Percentiles rank a stretch among this genome's conserved stretches.
These are phyloP conservation scores for Drosophila mauritiana DNA, from an alignment of 1,140 invertebrate species.

Conservation along the genomic window DNA sequence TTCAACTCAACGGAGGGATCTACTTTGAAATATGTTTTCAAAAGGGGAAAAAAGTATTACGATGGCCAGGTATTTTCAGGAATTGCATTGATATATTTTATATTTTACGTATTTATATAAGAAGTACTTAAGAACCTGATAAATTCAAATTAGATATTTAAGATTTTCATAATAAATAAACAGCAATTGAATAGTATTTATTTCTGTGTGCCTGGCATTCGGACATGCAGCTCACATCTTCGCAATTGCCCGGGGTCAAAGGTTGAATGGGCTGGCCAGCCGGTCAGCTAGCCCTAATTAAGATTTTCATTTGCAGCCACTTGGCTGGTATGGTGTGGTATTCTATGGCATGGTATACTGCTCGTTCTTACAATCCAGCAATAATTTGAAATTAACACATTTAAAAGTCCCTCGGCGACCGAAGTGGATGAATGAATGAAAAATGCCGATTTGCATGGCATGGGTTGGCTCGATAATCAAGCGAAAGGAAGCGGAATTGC, in stretches of 20 bases:
- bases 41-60: not conserved
- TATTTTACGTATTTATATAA: too few species aligned
- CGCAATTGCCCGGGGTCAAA: slow-evolving; percentile 23
- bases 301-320: slow-evolving; percentile 50
- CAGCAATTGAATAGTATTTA: slow-evolving; percentile 15
- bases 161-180: not conserved
- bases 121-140: too few species aligned
- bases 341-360: not conserved
- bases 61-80: not conserved
- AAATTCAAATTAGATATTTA: too few species aligned
- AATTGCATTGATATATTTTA: not conserved
- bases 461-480: slow-evolving; percentile 61
- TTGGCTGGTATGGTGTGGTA: slow-evolving; percentile 1
- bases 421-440: slow-evolving; percentile 45
- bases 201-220: not conserved
- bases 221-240: slow-evolving; percentile 30
- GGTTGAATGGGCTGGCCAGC: slow-evolving; percentile 31
- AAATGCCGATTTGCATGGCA: slow-evolving; percentile 15
- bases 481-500: slow-evolving; percentile 45
- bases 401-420: slow-evolving; percentile 40
- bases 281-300: slow-evolving; percentile 51
- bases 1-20: not conserved
- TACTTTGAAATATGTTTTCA: not conserved
- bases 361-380: slow-evolving; percentile 34
- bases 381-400: slow-evolving; percentile 61